phyloP scores from a whole-genome alignment of 2,113 vertebrate species.

The Pelecanus crispus region DNA sequence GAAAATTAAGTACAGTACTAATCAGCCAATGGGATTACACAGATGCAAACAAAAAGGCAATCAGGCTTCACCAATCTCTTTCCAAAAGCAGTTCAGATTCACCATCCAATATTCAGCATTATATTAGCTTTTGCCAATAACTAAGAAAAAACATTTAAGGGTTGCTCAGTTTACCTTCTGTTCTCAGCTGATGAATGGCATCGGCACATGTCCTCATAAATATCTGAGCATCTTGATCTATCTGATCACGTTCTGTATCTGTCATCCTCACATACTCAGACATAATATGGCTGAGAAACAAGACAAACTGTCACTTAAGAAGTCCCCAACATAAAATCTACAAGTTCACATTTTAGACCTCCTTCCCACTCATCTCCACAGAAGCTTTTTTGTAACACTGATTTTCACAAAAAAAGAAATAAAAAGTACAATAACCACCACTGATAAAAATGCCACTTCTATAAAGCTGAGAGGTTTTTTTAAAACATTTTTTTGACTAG shows the following conservation, averaged over 20 bases:
- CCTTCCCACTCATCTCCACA: neutral
- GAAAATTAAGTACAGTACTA: neutral
- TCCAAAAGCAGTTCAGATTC: neutral
- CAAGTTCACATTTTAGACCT: neutral
- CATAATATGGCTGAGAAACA: conserved; percentile 78
- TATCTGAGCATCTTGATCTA: conserved; percentile 95
- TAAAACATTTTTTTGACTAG: neutral
- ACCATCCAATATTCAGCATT: neutral
- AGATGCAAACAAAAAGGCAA: neutral
- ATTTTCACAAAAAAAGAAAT: neutral
- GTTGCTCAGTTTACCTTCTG: conserved; percentile 76
- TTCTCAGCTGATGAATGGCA: conserved; percentile 88
- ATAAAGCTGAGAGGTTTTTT: neutral
- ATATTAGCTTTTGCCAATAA: neutral
- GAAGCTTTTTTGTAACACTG: neutral
- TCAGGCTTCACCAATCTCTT: neutral
- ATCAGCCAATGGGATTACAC: neutral
- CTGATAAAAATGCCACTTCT: neutral
- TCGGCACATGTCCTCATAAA: conserved; percentile 95
- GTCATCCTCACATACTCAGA: conserved; percentile 91
- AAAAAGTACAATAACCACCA: neutral
- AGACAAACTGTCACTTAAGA: neutral
- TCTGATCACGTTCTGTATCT: conserved; percentile 92
- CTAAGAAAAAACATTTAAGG: neutral
- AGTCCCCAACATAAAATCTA: neutral